phyloP scores from a whole-genome alignment of 2,888 invertebrate species.

The Silvanus unidentatus region DNA sequence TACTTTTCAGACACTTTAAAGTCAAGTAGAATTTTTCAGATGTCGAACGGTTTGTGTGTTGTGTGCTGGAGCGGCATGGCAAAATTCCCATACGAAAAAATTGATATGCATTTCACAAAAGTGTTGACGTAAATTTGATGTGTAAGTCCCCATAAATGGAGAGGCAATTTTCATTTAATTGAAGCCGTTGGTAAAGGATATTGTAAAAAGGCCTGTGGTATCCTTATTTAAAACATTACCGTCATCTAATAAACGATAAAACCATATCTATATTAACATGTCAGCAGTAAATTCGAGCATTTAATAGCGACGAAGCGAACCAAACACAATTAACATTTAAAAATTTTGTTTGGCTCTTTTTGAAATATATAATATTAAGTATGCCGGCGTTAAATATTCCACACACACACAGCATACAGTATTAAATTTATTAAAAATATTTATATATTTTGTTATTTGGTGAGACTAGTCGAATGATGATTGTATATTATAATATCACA shows the following conservation, averaged over 20 bases:
- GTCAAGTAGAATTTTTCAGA: too few species aligned
- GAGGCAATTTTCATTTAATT: too few species aligned
- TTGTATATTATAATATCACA: too few species aligned
- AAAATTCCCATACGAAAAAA: too few species aligned
- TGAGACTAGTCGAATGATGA: neutral
- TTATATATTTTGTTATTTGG: slow-evolving; percentile 24
- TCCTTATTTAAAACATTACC: slow-evolving; percentile 9
- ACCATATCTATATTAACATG: slow-evolving; percentile 33
- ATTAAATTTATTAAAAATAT: slow-evolving; percentile 33
- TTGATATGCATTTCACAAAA: too few species aligned
- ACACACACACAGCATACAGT: slow-evolving; percentile 24
- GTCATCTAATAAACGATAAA: slow-evolving; percentile 30
- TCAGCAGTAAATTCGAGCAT: slow-evolving; percentile 33
- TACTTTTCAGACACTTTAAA: too few species aligned
- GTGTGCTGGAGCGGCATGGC: too few species aligned
- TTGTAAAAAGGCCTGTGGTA: too few species aligned
- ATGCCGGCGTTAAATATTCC: slow-evolving; percentile 32
- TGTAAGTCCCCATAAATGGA: too few species aligned
- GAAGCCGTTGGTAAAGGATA: too few species aligned
- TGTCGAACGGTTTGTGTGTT: too few species aligned
- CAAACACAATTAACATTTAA: slow-evolving; percentile 23
- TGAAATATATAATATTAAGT: slow-evolving; percentile 28
- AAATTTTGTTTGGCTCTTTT: slow-evolving; percentile 32
- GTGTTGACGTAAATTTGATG: too few species aligned
- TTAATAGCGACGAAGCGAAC: slow-evolving; percentile 26